phyloP scores from a whole-genome alignment of 2,113 vertebrate genomes.

The Diphyllodes magnificus region DNA sequence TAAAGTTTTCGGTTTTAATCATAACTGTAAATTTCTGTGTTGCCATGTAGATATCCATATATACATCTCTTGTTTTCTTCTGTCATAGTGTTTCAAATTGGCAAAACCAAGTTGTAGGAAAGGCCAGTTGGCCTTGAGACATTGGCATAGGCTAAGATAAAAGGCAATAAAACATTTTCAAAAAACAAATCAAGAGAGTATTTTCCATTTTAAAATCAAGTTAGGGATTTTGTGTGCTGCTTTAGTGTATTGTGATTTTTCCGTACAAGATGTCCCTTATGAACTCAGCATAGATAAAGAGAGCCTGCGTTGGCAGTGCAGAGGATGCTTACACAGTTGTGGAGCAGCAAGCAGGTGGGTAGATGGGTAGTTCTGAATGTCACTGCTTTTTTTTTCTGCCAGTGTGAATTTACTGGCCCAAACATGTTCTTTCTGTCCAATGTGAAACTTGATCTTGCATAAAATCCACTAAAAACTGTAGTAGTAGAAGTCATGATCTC shows the following conservation, averaged over 20 bases:
- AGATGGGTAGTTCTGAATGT: background rate
- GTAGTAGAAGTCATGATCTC: background rate
- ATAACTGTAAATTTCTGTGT: background rate
- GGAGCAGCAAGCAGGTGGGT: background rate
- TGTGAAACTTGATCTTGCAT: background rate
- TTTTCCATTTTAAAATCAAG: background rate
- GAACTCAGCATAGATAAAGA: background rate
- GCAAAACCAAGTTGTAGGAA: background rate
- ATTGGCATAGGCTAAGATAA: background rate
- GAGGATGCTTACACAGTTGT: background rate
- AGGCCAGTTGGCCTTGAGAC: background rate
- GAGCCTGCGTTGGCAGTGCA: fast-evolving
- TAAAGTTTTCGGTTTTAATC: background rate
- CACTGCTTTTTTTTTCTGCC: background rate
- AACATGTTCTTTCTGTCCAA: background rate
- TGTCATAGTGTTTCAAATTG: background rate
- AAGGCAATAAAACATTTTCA: background rate
- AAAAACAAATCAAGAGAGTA: background rate
- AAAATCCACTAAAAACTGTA: background rate
- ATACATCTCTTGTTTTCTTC: background rate
- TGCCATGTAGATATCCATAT: background rate
- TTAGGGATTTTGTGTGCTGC: background rate
- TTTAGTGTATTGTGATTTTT: background rate
- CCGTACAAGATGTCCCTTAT: background rate
- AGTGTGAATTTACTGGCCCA: background rate